phyloP scores from a whole-genome alignment of 2,797 vertebrate species.

The Falco concolor region DNA sequence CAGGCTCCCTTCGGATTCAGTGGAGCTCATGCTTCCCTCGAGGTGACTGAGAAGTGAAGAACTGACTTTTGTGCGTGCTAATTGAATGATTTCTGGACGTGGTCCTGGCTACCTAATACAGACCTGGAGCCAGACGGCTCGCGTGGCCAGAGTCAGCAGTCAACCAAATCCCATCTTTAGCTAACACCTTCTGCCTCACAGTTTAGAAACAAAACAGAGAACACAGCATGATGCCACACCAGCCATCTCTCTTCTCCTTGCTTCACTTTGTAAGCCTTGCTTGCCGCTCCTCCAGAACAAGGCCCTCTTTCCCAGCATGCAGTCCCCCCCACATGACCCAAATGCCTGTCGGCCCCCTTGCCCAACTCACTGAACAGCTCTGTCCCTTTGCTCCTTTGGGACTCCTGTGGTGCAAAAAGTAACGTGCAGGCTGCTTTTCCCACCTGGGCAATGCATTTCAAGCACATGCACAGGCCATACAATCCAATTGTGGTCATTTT shows the following conservation, averaged over 20 bases:
- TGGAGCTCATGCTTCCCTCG: rapidly evolving
- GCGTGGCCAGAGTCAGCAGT: rapidly evolving
- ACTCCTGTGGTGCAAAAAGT: background rate
- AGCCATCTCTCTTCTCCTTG: background rate
- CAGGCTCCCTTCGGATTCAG: rapidly evolving
- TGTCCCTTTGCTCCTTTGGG: background rate
- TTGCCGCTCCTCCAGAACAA: background rate
- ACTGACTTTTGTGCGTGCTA: background rate
- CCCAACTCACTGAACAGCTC: background rate
- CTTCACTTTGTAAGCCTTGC: background rate
- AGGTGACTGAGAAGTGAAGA: background rate
- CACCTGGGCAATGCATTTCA: background rate
- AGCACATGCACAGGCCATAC: background rate
- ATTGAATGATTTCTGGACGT: background rate
- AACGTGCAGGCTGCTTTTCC: rapidly evolving
- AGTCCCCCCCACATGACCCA: background rate
- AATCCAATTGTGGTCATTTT: background rate
- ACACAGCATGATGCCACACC: rapidly evolving
- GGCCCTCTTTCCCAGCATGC: background rate
- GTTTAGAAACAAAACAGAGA: background rate
- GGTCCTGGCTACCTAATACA: rapidly evolving
- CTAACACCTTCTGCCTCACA: background rate
- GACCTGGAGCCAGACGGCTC: background rate
- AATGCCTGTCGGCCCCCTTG: background rate
- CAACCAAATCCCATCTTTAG: rapidly evolving